phyloP scores from a whole-genome alignment of 1,140 invertebrate genomes.

The Arctopsyche grandis region DNA sequence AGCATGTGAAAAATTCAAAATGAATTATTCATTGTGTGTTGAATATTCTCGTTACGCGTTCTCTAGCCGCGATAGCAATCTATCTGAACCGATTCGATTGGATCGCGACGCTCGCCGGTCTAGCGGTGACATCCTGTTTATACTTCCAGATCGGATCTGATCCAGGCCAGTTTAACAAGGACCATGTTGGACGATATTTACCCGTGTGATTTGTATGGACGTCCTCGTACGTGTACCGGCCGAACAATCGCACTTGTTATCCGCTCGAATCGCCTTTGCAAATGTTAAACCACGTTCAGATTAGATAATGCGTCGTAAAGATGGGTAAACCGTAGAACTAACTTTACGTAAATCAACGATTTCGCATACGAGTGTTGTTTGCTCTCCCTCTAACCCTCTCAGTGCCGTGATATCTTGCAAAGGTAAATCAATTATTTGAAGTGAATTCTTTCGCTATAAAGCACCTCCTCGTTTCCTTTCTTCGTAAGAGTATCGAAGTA shows the following conservation, averaged over 20 bases:
- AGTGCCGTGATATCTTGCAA: too few relatives aligned
- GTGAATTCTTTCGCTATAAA: too few relatives aligned
- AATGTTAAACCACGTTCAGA: too few relatives aligned
- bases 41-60: background rate
- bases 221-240: conserved; percentile 15
- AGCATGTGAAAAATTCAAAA: background rate
- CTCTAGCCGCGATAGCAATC: background rate
- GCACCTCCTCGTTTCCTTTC: too few relatives aligned
- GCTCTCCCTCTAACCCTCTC: too few relatives aligned
- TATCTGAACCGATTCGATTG: background rate
- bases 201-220: conserved; percentile 48
- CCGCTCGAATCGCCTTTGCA: background rate
- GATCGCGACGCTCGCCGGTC: background rate
- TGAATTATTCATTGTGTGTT: background rate
- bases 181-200: conserved; percentile 36
- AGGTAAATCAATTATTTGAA: too few relatives aligned
- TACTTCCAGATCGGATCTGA: conserved; percentile 21
- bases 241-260: conserved; percentile 46
- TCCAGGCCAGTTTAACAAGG: conserved; percentile 28
- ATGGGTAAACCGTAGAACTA: too few relatives aligned
- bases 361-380: too few relatives aligned
- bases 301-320: too few relatives aligned
- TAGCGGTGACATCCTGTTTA: background rate
- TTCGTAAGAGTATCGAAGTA: too few relatives aligned
- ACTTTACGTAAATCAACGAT: too few relatives aligned